Percentiles rank a stretch among this genome's conserved stretches.
Evolutionary conservation across 2,113 vertebrate species (phyloP).

Genomic region (Festucalex cinctus): DNA sequence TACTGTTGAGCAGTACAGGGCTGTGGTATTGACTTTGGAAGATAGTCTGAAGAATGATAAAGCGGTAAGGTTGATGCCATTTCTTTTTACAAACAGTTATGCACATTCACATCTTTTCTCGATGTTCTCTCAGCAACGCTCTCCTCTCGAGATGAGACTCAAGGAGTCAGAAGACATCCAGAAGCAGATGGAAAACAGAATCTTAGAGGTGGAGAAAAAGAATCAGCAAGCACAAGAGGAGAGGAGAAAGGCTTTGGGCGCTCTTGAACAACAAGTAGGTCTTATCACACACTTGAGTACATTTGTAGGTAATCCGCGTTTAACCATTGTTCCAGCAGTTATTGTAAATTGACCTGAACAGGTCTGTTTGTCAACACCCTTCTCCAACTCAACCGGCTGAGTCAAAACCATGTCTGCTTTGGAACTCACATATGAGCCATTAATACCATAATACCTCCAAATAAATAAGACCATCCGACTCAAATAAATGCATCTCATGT

Average conservation of each 20-base stretch:
- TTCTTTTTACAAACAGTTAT: not conserved
- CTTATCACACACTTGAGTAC: not conserved
- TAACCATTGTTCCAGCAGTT: not conserved
- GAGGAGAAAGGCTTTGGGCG: conserved; percentile 82
- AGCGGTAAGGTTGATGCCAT: conserved; percentile 69
- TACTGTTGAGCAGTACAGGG: conserved; percentile 87
- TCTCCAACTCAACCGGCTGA: no score
- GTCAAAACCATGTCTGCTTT: no score
- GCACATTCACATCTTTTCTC: not conserved
- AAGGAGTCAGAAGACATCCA: conserved; percentile 87
- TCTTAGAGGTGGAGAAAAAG: conserved; percentile 87
- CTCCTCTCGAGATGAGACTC: conserved; percentile 82
- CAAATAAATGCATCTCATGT: no score
- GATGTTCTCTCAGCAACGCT: conserved; percentile 42
- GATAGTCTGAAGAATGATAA: conserved; percentile 94
- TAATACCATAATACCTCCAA: no score
- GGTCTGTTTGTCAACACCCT: not conserved
- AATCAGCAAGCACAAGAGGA: conserved; percentile 87
- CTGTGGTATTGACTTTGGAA: conserved; percentile 88
- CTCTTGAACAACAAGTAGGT: conserved; percentile 83
- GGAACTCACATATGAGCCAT: no score
- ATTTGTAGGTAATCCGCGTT: not conserved
- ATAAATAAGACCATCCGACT: no score
- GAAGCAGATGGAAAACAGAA: conserved; percentile 84
- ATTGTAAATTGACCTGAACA: not conserved